Evolutionary conservation across 1,140 invertebrate species (phyloP).

Genomic region (Neuroterus valhalla): DNA sequence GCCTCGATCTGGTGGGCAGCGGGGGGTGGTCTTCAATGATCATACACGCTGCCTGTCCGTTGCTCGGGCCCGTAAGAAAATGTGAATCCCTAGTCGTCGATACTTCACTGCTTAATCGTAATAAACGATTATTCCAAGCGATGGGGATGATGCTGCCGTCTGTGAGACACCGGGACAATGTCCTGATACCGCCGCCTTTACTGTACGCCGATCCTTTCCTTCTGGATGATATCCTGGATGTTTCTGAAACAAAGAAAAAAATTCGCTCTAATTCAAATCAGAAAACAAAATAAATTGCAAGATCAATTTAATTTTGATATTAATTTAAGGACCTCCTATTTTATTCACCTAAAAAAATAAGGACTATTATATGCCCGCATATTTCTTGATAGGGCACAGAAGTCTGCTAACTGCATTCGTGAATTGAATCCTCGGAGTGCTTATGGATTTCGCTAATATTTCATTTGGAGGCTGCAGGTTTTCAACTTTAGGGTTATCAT

Average conservation of each 20-base stretch:
- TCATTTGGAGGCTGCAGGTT: neutral
- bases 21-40: constrained; percentile 74
- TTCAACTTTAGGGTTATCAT: neutral
- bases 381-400: neutral
- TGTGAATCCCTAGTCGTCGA: constrained; percentile 63
- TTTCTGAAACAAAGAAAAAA: constrained; percentile 64
- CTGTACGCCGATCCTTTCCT: constrained; percentile 74
- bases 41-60: constrained; percentile 79
- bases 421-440: constrained; percentile 42
- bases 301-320: neutral
- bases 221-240: constrained; percentile 76
- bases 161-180: constrained; percentile 63
- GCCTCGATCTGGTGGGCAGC: constrained; percentile 72
- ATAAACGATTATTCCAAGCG: constrained; percentile 59
- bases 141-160: constrained; percentile 68
- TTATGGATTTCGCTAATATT: constrained; percentile 32
- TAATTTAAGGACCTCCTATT: neutral
- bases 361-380: neutral
- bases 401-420: constrained; percentile 44
- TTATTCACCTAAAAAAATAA: constrained; percentile 27
- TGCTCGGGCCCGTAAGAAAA: constrained; percentile 75
- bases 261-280: neutral
- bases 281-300: neutral
- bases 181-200: constrained; percentile 72
- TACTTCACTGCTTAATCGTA: constrained; percentile 55